Conservation (phyloP, 2,888 invertebrate species). For the Calliphora vomitoria region DNA sequence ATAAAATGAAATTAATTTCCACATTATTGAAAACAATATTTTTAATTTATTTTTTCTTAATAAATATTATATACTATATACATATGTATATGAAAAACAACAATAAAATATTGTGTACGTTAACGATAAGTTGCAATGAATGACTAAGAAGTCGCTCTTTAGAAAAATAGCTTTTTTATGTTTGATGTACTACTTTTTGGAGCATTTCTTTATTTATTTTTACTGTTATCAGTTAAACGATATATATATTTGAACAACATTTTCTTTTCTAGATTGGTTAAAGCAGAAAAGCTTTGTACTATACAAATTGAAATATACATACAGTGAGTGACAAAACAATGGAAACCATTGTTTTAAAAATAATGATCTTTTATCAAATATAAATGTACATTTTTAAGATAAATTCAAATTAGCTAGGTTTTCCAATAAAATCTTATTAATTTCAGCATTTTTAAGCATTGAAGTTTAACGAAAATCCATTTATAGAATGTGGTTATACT, state of each 20-base stretch:
- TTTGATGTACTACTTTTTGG: constrained; percentile 43
- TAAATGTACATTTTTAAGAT: no score
- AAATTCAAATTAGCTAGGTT: no score
- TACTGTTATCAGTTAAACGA: constrained; percentile 61
- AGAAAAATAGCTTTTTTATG: constrained; percentile 43
- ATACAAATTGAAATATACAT: not conserved
- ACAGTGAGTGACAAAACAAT: no score
- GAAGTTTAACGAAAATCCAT: no score
- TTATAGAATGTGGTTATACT: no score
- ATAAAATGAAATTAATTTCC: constrained; percentile 8
- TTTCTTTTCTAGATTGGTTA: constrained; percentile 10
- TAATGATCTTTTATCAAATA: no score
- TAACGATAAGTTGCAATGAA: constrained; percentile 53
- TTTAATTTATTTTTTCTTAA: constrained; percentile 26
- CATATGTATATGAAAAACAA: not conserved
- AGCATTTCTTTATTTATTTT: constrained; percentile 36
- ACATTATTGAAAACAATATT: constrained; percentile 9
- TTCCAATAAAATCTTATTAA: no score
- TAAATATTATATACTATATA: no score
- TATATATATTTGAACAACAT: constrained; percentile 15
- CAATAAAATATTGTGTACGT: constrained; percentile 39
- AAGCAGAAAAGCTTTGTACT: not conserved
- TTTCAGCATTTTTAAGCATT: no score
- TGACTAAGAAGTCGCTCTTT: constrained; percentile 70
- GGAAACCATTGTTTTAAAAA: no score